phyloP scores from a whole-genome alignment of 2,888 invertebrate genomes.

The Meloe dianella region DNA sequence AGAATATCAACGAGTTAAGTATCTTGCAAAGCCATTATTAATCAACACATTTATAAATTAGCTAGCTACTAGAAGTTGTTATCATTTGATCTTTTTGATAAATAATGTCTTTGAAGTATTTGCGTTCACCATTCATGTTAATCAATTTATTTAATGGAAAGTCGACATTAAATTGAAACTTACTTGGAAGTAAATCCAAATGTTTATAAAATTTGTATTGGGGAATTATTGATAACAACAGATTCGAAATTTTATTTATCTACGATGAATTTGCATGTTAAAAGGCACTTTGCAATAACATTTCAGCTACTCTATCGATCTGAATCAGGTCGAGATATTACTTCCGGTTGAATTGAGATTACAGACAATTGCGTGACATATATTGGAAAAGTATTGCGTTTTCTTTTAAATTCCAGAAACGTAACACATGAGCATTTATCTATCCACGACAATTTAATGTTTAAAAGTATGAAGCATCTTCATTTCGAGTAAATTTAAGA shows the following conservation, averaged over 20 bases:
- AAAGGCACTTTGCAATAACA: conserved; percentile 28
- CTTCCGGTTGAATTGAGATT: conserved; percentile 26
- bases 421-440: neutral
- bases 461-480: neutral
- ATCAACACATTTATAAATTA: neutral
- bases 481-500: neutral
- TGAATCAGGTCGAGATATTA: conserved; percentile 25
- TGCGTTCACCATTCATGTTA: neutral
- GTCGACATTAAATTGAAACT: neutral
- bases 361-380: conserved; percentile 31
- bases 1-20: neutral
- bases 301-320: conserved; percentile 29
- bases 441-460: neutral
- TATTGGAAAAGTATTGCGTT: conserved; percentile 18
- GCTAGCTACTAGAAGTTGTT: neutral
- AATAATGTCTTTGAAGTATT: neutral
- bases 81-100: neutral
- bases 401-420: conserved; percentile 12
- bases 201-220: too few species aligned
- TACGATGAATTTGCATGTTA: conserved; percentile 22
- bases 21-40: neutral
- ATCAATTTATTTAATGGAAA: neutral
- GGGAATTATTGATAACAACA: neutral
- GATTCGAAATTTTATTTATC: neutral
- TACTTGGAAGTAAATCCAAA: too few species aligned